Conservation (phyloP, 2,113 vertebrate species). For the Amazona guildingii region DNA sequence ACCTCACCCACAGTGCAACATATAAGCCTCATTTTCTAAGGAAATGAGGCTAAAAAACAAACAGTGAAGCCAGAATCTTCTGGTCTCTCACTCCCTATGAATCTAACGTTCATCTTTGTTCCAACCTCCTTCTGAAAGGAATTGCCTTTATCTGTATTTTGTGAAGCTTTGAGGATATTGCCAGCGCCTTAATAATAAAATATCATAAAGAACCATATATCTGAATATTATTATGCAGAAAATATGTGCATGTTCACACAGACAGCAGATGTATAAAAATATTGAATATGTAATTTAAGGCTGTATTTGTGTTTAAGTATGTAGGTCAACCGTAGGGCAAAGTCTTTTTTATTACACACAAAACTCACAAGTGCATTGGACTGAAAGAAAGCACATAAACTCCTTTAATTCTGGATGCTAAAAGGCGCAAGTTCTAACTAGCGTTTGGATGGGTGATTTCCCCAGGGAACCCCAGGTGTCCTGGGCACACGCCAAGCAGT, state of each 20-base stretch:
- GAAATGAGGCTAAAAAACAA: conserved; percentile 27
- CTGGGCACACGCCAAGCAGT: conserved; percentile 20
- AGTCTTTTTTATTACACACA: neutral
- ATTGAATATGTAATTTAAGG: conserved; percentile 51
- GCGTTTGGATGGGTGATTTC: conserved; percentile 44
- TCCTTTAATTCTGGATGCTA: conserved; percentile 53
- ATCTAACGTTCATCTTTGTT: conserved; percentile 26
- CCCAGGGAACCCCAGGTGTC: conserved; percentile 68
- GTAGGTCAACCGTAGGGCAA: conserved; percentile 64
- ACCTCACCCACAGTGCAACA: neutral
- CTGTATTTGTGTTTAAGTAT: conserved; percentile 7
- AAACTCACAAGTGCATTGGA: conserved; percentile 1
- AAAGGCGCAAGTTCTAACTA: conserved; percentile 47
- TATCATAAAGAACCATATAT: conserved; percentile 35
- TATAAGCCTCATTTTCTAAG: neutral
- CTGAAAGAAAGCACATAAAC: neutral
- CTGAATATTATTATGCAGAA: conserved; percentile 59
- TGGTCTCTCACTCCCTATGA: neutral
- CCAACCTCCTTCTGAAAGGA: conserved; percentile 38
- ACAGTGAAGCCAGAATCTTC: neutral
- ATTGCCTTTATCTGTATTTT: conserved; percentile 58
- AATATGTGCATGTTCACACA: conserved; percentile 60
- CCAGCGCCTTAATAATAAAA: conserved; percentile 60
- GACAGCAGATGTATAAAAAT: conserved; percentile 50
- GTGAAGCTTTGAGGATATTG: conserved; percentile 55